A percentile compares a stretch with the other conserved stretches of the same genome.
Conservation (phyloP, 2,113 vertebrate genomes). For the Boleophthalmus pectinirostris region DNA sequence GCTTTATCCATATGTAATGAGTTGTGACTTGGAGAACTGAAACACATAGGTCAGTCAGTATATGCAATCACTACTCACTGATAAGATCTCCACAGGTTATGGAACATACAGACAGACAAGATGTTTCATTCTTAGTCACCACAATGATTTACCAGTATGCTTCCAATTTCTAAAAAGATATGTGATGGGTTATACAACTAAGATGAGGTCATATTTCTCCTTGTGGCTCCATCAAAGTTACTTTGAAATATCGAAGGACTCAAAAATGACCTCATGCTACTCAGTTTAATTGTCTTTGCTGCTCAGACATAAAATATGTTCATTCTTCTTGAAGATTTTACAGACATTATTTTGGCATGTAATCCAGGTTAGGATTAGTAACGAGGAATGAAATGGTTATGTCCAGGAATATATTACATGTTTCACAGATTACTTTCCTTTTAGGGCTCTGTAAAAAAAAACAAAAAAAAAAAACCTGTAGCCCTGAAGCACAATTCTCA, state of each 20-base stretch:
- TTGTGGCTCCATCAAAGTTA: constrained; percentile 15
- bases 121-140: background rate
- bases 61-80: background rate
- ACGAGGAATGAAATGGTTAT: constrained; percentile 39
- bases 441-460: constrained; percentile 40
- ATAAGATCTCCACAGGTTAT: background rate
- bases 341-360: constrained; percentile 5
- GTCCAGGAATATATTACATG: constrained; percentile 47
- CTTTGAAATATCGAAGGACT: constrained; percentile 17
- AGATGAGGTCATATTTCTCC: background rate
- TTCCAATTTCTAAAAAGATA: background rate
- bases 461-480: constrained; percentile 21
- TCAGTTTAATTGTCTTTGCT: background rate
- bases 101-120: background rate
- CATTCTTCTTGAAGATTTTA: constrained; percentile 11
- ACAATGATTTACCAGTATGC: background rate
- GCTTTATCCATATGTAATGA: too few species aligned
- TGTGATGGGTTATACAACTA: background rate
- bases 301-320: background rate
- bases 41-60: background rate
- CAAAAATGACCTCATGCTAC: constrained; percentile 12
- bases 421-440: constrained; percentile 44
- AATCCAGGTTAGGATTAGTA: constrained; percentile 32
- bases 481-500: constrained; percentile 33
- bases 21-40: background rate